These are phyloP conservation scores for Clarias pachynema DNA, from an alignment of 2,797 vertebrate species.

Conservation along the genomic window DNA sequence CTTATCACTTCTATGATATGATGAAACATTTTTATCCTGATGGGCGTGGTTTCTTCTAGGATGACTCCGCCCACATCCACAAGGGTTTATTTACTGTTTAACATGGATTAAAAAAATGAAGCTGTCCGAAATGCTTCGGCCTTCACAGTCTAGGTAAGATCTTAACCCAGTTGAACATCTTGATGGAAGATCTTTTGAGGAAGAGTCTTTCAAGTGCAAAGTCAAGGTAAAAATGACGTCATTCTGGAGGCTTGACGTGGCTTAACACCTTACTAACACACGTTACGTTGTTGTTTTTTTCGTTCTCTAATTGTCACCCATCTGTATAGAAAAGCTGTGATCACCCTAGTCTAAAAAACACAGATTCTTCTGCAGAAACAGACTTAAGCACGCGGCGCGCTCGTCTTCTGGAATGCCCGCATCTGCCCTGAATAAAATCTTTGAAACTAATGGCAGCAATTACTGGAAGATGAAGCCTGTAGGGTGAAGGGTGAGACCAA, in stretches of 20 bases:
- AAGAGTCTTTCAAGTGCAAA: too few species aligned
- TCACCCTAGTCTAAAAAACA: conserved; percentile 23
- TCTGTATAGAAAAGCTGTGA: conserved; percentile 6
- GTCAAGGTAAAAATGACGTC: too few species aligned
- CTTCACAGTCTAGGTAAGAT: not conserved
- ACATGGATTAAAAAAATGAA: not conserved
- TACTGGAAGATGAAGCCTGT: conserved; percentile 55
- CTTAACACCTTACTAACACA: not conserved
- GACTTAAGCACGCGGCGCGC: not conserved
- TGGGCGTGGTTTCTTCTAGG: not conserved
- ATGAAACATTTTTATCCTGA: not conserved
- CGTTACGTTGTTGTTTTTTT: not conserved
- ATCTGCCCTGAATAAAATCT: conserved; percentile 56
- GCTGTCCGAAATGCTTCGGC: not conserved
- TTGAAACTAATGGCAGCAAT: conserved; percentile 57
- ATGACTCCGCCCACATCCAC: conserved; percentile 3
- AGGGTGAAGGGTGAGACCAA: conserved; percentile 36
- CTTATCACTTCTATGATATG: not conserved
- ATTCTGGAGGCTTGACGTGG: not conserved
- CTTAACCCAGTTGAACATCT: not conserved
- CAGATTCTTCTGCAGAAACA: conserved; percentile 22
- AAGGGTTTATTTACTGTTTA: not conserved
- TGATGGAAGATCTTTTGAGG: not conserved
- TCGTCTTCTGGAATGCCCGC: conserved; percentile 47
- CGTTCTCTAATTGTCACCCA: not conserved